Evolutionary conservation across 1,140 invertebrate species (phyloP).

Genomic region (Formica exsecta): DNA sequence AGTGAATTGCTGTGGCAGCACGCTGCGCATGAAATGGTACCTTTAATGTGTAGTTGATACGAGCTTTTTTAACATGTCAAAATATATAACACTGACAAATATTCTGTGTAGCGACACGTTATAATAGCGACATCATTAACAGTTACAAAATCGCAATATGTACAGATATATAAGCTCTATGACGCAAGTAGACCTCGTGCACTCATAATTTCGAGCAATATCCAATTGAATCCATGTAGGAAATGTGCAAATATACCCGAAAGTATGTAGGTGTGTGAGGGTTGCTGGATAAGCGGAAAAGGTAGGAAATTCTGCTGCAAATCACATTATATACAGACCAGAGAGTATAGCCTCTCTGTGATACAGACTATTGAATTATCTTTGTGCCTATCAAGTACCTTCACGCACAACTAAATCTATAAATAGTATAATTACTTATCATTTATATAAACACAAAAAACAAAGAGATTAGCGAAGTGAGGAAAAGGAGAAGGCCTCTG

Average conservation of each 20-base stretch:
- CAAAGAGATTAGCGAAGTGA: slow-evolving; percentile 59
- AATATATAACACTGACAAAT: too few species aligned
- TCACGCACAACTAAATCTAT: slow-evolving; percentile 80
- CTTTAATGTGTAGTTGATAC: too few species aligned
- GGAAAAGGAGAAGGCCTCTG: slow-evolving; percentile 54
- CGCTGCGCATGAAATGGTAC: too few species aligned
- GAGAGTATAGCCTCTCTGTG: too few species aligned
- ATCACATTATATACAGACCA: not conserved
- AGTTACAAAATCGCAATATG: too few species aligned
- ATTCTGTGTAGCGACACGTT: too few species aligned
- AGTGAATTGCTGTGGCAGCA: too few species aligned
- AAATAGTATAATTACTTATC: slow-evolving; percentile 80
- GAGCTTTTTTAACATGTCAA: too few species aligned
- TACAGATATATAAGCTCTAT: too few species aligned
- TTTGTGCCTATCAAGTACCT: slow-evolving; percentile 73
- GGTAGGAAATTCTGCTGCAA: slow-evolving; percentile 23
- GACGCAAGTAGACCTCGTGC: slow-evolving; percentile 58
- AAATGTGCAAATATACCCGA: slow-evolving; percentile 46
- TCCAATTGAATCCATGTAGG: slow-evolving; percentile 41
- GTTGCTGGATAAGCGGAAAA: slow-evolving; percentile 22
- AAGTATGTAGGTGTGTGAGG: slow-evolving; percentile 27
- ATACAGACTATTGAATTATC: slow-evolving; percentile 53
- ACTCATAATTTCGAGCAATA: slow-evolving; percentile 66
- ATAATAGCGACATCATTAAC: too few species aligned
- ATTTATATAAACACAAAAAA: slow-evolving; percentile 79